These are phyloP conservation scores for Calameuta pallipes DNA, from an alignment of 2,888 invertebrate species.

Conservation along the genomic window DNA sequence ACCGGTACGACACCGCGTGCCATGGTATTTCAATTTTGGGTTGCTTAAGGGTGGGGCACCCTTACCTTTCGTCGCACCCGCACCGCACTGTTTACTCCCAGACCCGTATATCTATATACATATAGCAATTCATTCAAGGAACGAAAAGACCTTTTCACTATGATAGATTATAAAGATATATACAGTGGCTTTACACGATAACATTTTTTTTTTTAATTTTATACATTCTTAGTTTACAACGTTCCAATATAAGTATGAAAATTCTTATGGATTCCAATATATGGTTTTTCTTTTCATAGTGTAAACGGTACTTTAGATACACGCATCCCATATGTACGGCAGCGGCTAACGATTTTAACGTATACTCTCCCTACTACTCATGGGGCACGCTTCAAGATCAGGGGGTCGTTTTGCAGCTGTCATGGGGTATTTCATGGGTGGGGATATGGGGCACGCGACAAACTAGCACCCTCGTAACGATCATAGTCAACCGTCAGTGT, in stretches of 20 bases:
- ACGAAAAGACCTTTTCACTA: not conserved
- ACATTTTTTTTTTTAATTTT: not conserved
- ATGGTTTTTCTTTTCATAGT: not conserved
- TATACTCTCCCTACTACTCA: not conserved
- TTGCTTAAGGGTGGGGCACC: not conserved
- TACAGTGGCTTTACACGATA: not conserved
- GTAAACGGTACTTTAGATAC: not conserved
- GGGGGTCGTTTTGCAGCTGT: constrained; percentile 41
- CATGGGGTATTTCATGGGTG: constrained; percentile 27
- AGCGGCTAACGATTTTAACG: not conserved
- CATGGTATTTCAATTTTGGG: not conserved
- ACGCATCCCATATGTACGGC: not conserved
- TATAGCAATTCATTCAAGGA: not conserved
- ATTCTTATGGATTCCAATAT: not conserved
- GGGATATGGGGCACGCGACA: constrained; percentile 49
- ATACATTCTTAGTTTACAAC: not conserved
- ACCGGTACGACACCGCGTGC: not conserved
- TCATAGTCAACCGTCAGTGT: constrained; percentile 15
- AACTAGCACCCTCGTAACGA: constrained; percentile 19
- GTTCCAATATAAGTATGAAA: not conserved
- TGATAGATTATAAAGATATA: not conserved
- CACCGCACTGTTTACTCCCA: not conserved
- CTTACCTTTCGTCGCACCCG: not conserved
- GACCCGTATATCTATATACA: not conserved
- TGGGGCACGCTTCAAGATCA: constrained; percentile 27